Evolutionary conservation across 2,888 invertebrate genomes (phyloP).

Genomic region (Erpobdella octoculata): DNA sequence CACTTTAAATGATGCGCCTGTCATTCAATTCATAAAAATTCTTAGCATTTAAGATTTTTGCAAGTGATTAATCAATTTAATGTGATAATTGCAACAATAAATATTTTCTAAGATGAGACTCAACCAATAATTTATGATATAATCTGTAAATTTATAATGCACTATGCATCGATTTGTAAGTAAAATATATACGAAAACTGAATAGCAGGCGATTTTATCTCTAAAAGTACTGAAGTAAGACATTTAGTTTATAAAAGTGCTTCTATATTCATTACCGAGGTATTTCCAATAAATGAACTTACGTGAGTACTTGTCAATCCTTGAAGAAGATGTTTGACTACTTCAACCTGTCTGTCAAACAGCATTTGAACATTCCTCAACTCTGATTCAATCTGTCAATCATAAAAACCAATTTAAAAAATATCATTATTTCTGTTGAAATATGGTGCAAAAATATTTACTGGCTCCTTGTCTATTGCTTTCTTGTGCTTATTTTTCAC

Average conservation of each 20-base stretch:
- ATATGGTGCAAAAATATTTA: background rate
- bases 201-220: too few species aligned
- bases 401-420: too few species aligned
- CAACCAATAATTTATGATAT: too few species aligned
- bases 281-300: too few species aligned
- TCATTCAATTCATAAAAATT: background rate
- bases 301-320: slow-evolving; percentile 75
- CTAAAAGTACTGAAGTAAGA: too few species aligned
- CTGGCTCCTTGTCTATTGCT: slow-evolving; percentile 54
- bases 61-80: background rate
- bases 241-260: too few species aligned
- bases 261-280: too few species aligned
- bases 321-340: slow-evolving; percentile 75
- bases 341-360: slow-evolving; percentile 83
- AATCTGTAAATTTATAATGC: too few species aligned
- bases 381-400: slow-evolving; percentile 73
- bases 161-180: too few species aligned
- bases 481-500: slow-evolving; percentile 78
- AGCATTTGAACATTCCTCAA: slow-evolving; percentile 78
- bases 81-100: background rate
- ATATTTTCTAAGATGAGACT: too few species aligned
- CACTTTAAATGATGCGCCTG: slow-evolving; percentile 72
- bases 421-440: background rate
- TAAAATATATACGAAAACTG: background rate
- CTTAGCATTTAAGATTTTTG: background rate